Evolutionary conservation across 2,797 vertebrate genomes (phyloP).

Genomic region (Tenualosa ilisha): DNA sequence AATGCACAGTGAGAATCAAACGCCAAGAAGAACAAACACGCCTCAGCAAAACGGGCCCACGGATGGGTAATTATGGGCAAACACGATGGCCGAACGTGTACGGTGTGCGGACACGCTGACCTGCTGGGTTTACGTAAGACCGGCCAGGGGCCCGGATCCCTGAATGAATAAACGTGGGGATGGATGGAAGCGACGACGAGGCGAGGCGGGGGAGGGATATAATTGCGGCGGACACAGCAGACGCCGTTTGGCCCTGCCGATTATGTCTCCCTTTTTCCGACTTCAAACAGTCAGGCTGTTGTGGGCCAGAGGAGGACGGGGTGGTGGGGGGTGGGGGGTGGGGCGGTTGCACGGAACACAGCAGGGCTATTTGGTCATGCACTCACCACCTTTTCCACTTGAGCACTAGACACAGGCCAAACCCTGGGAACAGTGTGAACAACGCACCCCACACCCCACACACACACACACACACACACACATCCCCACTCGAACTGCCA

Average conservation of each 20-base stretch:
- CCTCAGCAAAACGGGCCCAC: background rate
- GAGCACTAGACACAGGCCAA: conserved; percentile 50
- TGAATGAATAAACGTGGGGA: conserved; percentile 12
- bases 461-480: background rate
- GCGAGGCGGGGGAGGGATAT: conserved; percentile 36
- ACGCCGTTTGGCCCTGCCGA: conserved; percentile 45
- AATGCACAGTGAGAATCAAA: conserved; percentile 11
- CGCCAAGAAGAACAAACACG: conserved; percentile 23
- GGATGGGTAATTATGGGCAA: conserved; percentile 21
- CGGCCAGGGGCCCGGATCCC: background rate
- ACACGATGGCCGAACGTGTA: background rate
- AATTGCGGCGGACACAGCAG: conserved; percentile 30
- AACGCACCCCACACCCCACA: background rate
- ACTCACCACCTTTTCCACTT: conserved; percentile 61
- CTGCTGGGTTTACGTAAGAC: conserved; percentile 5
- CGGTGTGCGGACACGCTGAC: background rate
- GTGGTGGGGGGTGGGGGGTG: background rate
- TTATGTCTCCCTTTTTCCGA: conserved; percentile 50
- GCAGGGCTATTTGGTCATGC: conserved; percentile 53
- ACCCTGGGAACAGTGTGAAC: conserved; percentile 42
- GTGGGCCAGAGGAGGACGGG: conserved; percentile 26
- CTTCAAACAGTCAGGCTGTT: conserved; percentile 59
- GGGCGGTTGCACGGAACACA: conserved; percentile 42
- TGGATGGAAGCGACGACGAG: background rate
- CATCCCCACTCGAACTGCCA: background rate